Evolutionary conservation across 2,797 vertebrate species (phyloP).

Genomic region (Eulemur coronatus): DNA sequence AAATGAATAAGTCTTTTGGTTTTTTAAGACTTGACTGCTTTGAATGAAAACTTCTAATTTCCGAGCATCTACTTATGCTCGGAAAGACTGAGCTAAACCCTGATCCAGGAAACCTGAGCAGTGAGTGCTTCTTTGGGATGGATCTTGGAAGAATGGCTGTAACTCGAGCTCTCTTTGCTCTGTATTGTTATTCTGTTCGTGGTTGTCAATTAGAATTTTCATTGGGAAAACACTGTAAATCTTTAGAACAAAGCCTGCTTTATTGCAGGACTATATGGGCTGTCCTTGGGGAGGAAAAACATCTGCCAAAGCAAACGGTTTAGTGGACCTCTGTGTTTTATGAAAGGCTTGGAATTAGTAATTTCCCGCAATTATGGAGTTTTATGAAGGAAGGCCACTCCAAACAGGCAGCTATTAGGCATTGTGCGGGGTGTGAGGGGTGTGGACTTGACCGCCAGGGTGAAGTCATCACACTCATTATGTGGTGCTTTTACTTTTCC

Average conservation of each 20-base stretch:
- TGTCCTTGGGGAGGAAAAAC: not conserved
- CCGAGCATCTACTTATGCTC: constrained; percentile 8
- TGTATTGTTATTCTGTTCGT: constrained; percentile 22
- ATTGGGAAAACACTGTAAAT: constrained; percentile 34
- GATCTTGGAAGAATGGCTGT: constrained; percentile 31
- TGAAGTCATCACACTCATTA: not conserved
- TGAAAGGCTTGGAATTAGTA: constrained; percentile 32
- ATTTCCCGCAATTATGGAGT: not conserved
- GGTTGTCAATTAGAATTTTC: constrained; percentile 63
- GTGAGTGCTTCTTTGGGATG: not conserved
- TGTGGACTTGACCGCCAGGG: not conserved
- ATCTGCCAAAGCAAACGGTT: constrained; percentile 15
- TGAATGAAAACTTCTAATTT: not conserved
- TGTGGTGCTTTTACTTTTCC: not conserved
- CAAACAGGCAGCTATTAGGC: not conserved
- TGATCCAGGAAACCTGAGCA: not conserved
- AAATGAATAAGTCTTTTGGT: constrained; percentile 24
- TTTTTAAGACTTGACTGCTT: constrained; percentile 54
- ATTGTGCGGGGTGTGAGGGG: too few species aligned
- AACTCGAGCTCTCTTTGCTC: not conserved
- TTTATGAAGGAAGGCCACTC: not conserved
- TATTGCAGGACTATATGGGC: not conserved
- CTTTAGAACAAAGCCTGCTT: constrained; percentile 58
- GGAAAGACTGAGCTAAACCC: not conserved
- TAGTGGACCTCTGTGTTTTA: constrained; percentile 8